phyloP scores from a whole-genome alignment of 1,140 invertebrate species.

The Sipha flava region DNA sequence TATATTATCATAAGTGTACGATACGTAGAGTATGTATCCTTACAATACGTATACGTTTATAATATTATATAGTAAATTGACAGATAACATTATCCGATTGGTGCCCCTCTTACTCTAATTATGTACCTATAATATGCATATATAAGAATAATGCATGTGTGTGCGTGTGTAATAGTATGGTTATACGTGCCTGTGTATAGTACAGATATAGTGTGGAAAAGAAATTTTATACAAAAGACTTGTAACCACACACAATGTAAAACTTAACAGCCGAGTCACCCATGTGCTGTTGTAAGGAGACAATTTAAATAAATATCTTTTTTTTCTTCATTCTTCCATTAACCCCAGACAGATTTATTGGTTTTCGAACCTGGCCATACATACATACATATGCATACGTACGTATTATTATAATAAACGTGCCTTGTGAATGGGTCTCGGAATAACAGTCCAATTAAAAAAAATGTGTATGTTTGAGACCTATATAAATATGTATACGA shows the following conservation, averaged over 20 bases:
- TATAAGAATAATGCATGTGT: no score
- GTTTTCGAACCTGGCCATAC: constrained; percentile 11
- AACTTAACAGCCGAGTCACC: constrained; percentile 22
- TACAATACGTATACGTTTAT: no score
- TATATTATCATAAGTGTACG: no score
- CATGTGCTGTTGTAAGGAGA: background rate
- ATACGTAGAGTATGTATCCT: no score
- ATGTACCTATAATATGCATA: background rate
- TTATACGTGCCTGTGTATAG: background rate
- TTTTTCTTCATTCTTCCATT: constrained; percentile 17
- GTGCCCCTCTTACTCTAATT: constrained; percentile 5
- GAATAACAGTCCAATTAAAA: constrained; percentile 31
- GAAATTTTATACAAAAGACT: background rate
- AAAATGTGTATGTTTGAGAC: background rate
- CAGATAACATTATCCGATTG: no score
- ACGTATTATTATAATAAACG: constrained; percentile 31
- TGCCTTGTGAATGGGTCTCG: constrained; percentile 23
- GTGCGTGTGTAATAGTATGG: background rate
- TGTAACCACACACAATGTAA: constrained; percentile 28
- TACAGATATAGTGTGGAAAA: background rate
- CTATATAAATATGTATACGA: background rate
- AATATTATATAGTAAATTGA: no score
- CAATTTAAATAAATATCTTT: constrained; percentile 28
- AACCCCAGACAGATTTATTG: constrained; percentile 33
- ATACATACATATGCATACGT: background rate